Conservation (phyloP, 2,797 vertebrate genomes). For the Toxotes lorentzi region DNA sequence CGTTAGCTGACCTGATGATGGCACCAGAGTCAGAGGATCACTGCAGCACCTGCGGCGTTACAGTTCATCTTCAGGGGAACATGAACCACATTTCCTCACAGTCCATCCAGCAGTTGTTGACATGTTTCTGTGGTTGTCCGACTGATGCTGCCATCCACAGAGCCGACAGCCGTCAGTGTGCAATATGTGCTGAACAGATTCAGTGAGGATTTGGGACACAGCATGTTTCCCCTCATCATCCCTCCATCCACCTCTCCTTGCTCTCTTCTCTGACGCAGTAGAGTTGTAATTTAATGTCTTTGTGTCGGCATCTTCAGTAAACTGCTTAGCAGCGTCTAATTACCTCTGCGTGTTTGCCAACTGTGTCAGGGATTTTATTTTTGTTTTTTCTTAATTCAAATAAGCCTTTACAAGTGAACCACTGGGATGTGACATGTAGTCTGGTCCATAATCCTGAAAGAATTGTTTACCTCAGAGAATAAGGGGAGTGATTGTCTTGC, state of each 20-base stretch:
- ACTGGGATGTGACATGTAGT: conserved; percentile 59
- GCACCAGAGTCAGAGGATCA: too few species aligned
- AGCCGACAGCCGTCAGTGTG: background rate
- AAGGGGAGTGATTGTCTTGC: conserved; percentile 28
- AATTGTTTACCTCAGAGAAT: conserved; percentile 54
- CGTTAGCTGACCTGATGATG: too few species aligned
- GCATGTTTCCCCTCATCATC: background rate
- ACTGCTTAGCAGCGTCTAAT: conserved; percentile 63
- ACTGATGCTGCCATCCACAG: too few species aligned
- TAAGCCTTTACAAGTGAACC: conserved; percentile 52
- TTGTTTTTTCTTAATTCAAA: conserved; percentile 47
- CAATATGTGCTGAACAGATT: background rate
- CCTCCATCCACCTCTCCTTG: background rate
- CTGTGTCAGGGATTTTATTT: conserved; percentile 45
- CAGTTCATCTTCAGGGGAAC: background rate
- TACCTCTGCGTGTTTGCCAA: conserved; percentile 51
- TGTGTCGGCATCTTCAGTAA: conserved; percentile 47
- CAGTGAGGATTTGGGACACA: background rate
- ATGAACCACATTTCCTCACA: background rate
- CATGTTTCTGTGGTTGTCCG: background rate
- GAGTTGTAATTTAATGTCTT: conserved; percentile 56
- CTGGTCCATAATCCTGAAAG: conserved; percentile 47
- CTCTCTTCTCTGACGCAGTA: conserved; percentile 19
- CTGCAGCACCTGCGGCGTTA: too few species aligned
- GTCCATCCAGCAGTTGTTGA: background rate